Percentiles rank a stretch among this genome's conserved stretches.
Evolutionary conservation across 2,797 vertebrate species (phyloP).

Genomic region (Danionella dracula): DNA sequence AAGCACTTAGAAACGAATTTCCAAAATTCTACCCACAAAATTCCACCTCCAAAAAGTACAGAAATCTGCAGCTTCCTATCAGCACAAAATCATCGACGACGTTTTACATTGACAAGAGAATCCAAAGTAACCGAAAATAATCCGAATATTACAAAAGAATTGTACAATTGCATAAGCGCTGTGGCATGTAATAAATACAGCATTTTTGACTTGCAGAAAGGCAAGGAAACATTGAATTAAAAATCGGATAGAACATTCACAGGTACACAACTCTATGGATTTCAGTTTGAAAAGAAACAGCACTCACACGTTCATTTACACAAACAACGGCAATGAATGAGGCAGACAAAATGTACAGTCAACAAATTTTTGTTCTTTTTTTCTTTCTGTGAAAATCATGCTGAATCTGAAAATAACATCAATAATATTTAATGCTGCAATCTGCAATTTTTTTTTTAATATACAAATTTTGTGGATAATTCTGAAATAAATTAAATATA

Average conservation of each 20-base stretch:
- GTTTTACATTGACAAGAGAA: constrained; percentile 70
- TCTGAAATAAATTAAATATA: too few relatives aligned
- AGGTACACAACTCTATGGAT: constrained; percentile 72
- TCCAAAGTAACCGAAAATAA: constrained; percentile 51
- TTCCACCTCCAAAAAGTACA: constrained; percentile 78
- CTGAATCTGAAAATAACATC: too few relatives aligned
- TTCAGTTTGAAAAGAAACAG: constrained; percentile 54
- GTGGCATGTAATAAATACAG: constrained; percentile 82
- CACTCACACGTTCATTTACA: constrained; percentile 53
- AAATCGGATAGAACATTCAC: constrained; percentile 71
- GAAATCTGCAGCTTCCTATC: constrained; percentile 69
- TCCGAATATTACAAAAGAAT: constrained; percentile 55
- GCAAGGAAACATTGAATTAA: constrained; percentile 75
- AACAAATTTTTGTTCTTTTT: too few relatives aligned
- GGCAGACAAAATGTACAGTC: constrained; percentile 57
- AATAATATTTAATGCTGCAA: too few relatives aligned
- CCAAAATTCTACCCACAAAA: constrained; percentile 87
- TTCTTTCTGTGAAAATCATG: too few relatives aligned
- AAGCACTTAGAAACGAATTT: constrained; percentile 88
- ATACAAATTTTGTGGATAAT: too few relatives aligned
- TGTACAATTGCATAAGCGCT: constrained; percentile 86
- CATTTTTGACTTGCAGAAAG: constrained; percentile 83
- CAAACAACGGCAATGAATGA: constrained; percentile 65
- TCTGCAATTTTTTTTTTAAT: too few relatives aligned
- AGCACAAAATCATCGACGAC: constrained; percentile 77